A percentile compares a stretch with the other conserved stretches of the same genome.
These are phyloP conservation scores for Hyposoter didymator DNA, from an alignment of 2,888 invertebrate genomes.

Conservation along the genomic window DNA sequence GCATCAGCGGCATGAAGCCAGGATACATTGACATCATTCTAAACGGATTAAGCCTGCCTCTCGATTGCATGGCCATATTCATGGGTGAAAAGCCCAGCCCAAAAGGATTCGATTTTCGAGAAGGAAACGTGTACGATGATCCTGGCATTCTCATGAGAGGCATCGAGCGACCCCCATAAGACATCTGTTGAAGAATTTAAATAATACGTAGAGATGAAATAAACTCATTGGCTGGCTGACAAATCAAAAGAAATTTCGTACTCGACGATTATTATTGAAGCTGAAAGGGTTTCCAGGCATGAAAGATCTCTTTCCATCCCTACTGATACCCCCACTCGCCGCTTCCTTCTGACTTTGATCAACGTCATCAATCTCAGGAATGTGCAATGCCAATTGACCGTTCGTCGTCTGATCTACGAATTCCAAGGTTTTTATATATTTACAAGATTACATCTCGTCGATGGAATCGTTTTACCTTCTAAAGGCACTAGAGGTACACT, in stretches of 20 bases:
- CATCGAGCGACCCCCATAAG: constrained; percentile 53
- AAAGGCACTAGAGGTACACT: constrained; percentile 1
- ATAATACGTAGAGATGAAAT: neutral
- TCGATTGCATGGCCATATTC: constrained; percentile 37
- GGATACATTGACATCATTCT: constrained; percentile 66
- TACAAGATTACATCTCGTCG: neutral
- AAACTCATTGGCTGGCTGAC: neutral
- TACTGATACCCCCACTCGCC: constrained; percentile 7
- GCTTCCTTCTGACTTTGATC: constrained; percentile 33
- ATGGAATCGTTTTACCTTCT: constrained; percentile 42
- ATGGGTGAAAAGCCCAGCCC: constrained; percentile 51
- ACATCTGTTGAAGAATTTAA: constrained; percentile 37
- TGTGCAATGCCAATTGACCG: constrained; percentile 8
- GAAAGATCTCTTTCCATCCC: constrained; percentile 45
- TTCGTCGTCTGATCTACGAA: constrained; percentile 42
- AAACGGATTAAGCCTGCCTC: constrained; percentile 57
- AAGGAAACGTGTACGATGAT: constrained; percentile 35
- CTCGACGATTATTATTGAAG: constrained; percentile 48
- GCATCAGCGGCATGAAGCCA: constrained; percentile 51
- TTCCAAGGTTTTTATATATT: constrained; percentile 14
- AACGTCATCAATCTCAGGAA: constrained; percentile 16
- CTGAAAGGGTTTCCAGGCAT: constrained; percentile 60
- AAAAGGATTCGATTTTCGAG: constrained; percentile 19
- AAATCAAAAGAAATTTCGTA: constrained; percentile 30
- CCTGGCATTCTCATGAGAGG: constrained; percentile 53